Conservation (phyloP, 2,888 invertebrate species). For the Euzophera pinguis region DNA sequence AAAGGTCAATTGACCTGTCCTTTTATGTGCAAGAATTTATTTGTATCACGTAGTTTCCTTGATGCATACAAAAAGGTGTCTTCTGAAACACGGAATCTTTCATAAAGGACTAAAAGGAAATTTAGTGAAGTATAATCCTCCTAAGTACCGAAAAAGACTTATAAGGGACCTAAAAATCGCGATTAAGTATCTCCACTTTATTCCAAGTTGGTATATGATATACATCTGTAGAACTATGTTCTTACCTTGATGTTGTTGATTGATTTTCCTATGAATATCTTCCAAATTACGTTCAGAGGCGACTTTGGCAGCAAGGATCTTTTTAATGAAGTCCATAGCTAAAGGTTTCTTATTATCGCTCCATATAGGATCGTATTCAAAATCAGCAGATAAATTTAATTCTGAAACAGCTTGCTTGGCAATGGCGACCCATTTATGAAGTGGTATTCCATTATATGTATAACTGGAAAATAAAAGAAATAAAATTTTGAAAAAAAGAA, state of each 20-base stretch:
- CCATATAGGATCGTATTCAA: slow-evolving; percentile 72
- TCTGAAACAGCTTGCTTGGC: slow-evolving; percentile 80
- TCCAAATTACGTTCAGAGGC: slow-evolving; percentile 50
- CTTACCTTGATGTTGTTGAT: slow-evolving; percentile 48
- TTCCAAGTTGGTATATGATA: no score
- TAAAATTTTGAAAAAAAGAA: no score
- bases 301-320: slow-evolving; percentile 52
- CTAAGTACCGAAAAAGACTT: no score
- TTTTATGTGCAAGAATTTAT: no score
- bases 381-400: slow-evolving; percentile 68
- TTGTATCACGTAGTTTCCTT: no score
- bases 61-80: no score
- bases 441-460: slow-evolving; percentile 57
- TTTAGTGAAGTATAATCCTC: no score
- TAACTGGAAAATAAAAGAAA: slow-evolving; percentile 30
- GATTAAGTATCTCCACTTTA: no score
- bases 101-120: no score
- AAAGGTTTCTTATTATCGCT: slow-evolving; percentile 51
- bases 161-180: no score
- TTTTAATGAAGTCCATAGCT: slow-evolving; percentile 52
- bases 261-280: slow-evolving; percentile 42
- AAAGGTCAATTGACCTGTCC: no score
- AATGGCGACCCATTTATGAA: slow-evolving; percentile 66
- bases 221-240: neutral
- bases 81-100: no score